These are phyloP conservation scores for Steromphala cineraria DNA, from an alignment of 2,888 invertebrate genomes.

Conservation along the genomic window DNA sequence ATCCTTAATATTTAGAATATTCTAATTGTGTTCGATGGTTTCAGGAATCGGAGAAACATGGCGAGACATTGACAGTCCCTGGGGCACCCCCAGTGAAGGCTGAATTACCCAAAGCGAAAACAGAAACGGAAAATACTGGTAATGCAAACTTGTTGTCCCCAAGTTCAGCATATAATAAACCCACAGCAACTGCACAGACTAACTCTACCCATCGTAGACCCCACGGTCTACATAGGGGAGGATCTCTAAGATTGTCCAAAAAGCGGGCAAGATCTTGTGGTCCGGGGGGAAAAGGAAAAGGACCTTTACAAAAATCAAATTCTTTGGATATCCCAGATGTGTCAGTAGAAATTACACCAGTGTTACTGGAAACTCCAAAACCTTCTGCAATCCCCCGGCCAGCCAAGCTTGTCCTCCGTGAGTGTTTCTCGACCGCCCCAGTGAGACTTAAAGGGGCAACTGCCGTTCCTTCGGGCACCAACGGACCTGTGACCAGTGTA, in stretches of 20 bases:
- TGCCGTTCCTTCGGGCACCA: slow-evolving; percentile 29
- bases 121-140: background rate
- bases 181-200: background rate
- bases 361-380: slow-evolving; percentile 42
- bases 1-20: no score
- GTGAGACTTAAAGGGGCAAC: slow-evolving; percentile 24
- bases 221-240: slow-evolving; percentile 26
- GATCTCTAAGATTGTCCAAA: slow-evolving; percentile 41
- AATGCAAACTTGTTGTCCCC: slow-evolving; percentile 20
- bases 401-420: slow-evolving; percentile 55
- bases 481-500: slow-evolving; percentile 45
- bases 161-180: slow-evolving; percentile 8
- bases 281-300: slow-evolving; percentile 31
- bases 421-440: slow-evolving; percentile 40
- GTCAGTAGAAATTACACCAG: background rate
- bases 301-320: slow-evolving; percentile 36
- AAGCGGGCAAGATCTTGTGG: slow-evolving; percentile 40
- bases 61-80: background rate
- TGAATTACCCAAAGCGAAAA: background rate
- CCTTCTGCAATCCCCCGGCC: slow-evolving; percentile 55
- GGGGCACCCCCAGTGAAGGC: background rate
- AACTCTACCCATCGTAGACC: slow-evolving; percentile 19
- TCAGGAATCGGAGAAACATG: slow-evolving; percentile 3
- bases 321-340: slow-evolving; percentile 37
- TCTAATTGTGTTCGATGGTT: background rate